Percentiles rank a stretch among this genome's conserved stretches.
These are phyloP conservation scores for Pyrgus malvae DNA, from an alignment of 2,888 invertebrate genomes.

Conservation along the genomic window DNA sequence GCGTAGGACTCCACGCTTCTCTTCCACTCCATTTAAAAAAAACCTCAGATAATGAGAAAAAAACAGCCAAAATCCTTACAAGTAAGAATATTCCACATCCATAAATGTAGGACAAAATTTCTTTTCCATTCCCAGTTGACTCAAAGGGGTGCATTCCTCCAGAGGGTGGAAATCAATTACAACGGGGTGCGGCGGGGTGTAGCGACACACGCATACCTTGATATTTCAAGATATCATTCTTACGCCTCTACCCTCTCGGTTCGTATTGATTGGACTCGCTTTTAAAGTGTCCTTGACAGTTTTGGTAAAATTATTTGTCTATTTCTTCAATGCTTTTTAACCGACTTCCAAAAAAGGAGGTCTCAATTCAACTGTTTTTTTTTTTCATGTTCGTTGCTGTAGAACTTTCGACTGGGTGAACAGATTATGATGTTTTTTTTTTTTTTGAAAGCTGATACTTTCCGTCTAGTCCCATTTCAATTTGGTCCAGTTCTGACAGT, in stretches of 20 bases:
- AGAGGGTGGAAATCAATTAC: constrained; percentile 58
- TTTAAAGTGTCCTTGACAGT: not conserved
- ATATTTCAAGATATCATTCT: constrained; percentile 14
- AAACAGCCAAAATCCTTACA: not conserved
- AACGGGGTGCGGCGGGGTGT: constrained; percentile 29
- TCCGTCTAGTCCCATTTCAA: no score
- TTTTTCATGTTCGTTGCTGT: no score
- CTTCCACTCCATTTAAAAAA: no score
- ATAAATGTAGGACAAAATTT: not conserved
- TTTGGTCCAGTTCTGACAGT: no score
- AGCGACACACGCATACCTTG: constrained; percentile 18
- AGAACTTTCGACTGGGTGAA: no score
- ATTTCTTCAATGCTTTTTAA: not conserved
- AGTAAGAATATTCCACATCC: not conserved
- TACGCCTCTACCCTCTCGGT: not conserved
- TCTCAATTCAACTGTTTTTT: no score
- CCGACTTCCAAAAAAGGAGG: no score
- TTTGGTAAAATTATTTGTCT: not conserved
- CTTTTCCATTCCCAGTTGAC: not conserved
- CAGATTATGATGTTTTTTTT: no score
- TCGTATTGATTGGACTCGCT: not conserved
- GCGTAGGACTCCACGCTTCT: no score
- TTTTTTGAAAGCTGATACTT: no score
- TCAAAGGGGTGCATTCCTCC: constrained; percentile 45
- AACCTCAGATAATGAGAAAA: no score